These are phyloP conservation scores for Rhimphoctona megacephalus DNA, from an alignment of 2,888 invertebrate genomes.

Conservation along the genomic window DNA sequence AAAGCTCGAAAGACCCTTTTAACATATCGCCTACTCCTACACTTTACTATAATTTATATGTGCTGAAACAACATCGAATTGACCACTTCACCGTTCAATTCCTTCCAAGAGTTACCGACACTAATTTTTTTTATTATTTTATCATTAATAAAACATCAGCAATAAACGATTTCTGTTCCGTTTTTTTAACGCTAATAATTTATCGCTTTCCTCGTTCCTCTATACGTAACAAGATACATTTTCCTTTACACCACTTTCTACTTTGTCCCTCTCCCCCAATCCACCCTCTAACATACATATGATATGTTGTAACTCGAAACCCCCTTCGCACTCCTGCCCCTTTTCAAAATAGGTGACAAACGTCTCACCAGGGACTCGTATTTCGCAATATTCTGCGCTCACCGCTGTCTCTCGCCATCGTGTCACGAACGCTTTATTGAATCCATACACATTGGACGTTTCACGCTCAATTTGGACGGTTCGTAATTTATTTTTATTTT, in stretches of 20 bases:
- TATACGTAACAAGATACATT: constrained; percentile 74
- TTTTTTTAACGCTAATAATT: not conserved
- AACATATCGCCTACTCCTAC: constrained; percentile 2
- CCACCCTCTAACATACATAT: constrained; percentile 14
- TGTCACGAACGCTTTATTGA: constrained; percentile 43
- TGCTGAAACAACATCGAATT: not conserved
- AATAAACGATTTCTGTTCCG: not conserved
- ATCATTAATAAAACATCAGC: not conserved
- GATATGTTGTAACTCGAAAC: constrained; percentile 48
- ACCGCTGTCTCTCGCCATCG: constrained; percentile 58
- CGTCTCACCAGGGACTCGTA: constrained; percentile 80
- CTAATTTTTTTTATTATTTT: not conserved
- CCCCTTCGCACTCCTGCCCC: constrained; percentile 8
- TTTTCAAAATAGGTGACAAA: constrained; percentile 74
- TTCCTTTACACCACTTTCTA: constrained; percentile 76
- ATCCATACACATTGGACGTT: not conserved
- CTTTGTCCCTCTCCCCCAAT: constrained; percentile 21
- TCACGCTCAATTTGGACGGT: not conserved
- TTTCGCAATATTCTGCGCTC: constrained; percentile 76
- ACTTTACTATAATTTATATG: not conserved
- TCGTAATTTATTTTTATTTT: not conserved
- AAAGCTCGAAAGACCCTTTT: constrained; percentile 49
- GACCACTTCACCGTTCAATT: constrained; percentile 40
- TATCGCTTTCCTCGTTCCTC: not conserved
- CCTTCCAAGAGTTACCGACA: not conserved